Evolutionary conservation across 2,797 vertebrate genomes (phyloP), one percentile per base, ranked within the genome.

Genomic region (Brachyalestes nurse): DNA sequence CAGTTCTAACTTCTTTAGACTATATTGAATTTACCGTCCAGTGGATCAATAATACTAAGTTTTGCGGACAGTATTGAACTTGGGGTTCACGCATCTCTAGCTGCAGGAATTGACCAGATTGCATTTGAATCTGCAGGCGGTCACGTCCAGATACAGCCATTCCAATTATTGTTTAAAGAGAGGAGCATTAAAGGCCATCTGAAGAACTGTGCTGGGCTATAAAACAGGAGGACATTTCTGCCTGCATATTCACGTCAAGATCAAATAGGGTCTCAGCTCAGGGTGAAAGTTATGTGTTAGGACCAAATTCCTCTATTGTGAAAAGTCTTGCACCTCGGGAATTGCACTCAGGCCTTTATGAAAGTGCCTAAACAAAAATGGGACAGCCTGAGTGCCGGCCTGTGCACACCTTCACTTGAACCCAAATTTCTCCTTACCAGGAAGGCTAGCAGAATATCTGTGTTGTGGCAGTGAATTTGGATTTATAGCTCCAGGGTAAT

Each of bases 1-100:
- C 93, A 91, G 88, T 92, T 92, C 92, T 94, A 95, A 93, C 93
- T 93, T 94, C 92, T 94, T 93, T 94, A 95, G 93, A 94, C 93
- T 93, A 91, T 93, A 95, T 95, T 95, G 94, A 94, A 94, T 95
- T 95, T 92, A 93, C 91, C 89, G 90, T 93, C 91, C 86, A 57
- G 80, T 85, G 88, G 92, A 95, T 95, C 93, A 92, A 95, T 95
- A 95, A 92, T 93, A 91, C 92, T 94, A 94, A 93, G 93, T 95
- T 94, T 94, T 93, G 91, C 90, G 92, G 92, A 91, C 92, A 76
- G 90, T 94, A 94, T 94, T 92, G 93, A 95, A 92, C 91, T 92
- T 72, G 83, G 86, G 91, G 89, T 90, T 91, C 90, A 88, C 91
- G 91, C 90, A 87, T 91, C 87, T 91, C 40, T 55, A 60, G 88